Conservation (phyloP, 2,888 invertebrate species). For the Lasiommata megera region DNA sequence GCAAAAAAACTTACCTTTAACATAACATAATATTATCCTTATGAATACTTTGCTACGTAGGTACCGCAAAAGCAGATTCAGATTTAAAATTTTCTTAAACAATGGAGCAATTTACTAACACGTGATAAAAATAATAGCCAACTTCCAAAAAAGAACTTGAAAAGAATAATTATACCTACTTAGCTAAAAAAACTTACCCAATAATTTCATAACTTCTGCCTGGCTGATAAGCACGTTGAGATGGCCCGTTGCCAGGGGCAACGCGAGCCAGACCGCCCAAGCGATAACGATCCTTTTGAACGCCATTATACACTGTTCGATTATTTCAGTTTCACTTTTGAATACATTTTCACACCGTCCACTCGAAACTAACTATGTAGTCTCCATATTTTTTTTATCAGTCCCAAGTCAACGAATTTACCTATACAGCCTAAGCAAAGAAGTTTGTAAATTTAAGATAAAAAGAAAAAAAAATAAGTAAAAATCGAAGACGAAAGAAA, state of each 20-base stretch:
- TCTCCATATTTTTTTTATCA: constrained; percentile 44
- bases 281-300: constrained; percentile 62
- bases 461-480: constrained; percentile 13
- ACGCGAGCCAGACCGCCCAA: constrained; percentile 69
- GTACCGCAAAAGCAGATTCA: too few species aligned
- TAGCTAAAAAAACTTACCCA: constrained; percentile 81
- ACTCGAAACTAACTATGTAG: constrained; percentile 40
- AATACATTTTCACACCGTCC: constrained; percentile 52
- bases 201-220: constrained; percentile 88
- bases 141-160: too few species aligned
- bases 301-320: constrained; percentile 61
- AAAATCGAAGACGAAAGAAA: constrained; percentile 10
- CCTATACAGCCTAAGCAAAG: not conserved
- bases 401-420: not conserved
- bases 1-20: too few species aligned
- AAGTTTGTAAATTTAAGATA: constrained; percentile 7
- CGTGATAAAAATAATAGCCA: too few species aligned
- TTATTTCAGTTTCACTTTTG: constrained; percentile 66
- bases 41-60: too few species aligned
- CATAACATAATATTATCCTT: too few species aligned
- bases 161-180: too few species aligned
- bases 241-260: constrained; percentile 84
- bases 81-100: too few species aligned
- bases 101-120: too few species aligned
- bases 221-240: constrained; percentile 91